Conservation (phyloP, 2,797 vertebrate genomes). For the Pelodytes ibericus region DNA sequence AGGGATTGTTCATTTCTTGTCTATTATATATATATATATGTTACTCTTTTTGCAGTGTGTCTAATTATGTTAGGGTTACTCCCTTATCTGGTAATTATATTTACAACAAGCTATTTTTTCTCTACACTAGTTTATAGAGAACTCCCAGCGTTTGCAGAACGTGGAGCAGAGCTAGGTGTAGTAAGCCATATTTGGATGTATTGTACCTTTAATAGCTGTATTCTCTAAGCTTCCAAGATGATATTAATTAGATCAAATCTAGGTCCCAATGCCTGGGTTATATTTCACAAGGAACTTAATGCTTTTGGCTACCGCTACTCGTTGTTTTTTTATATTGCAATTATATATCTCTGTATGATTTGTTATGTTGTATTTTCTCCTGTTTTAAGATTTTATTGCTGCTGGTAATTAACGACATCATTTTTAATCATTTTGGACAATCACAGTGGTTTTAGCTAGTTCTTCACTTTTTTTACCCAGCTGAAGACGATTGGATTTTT, state of each 20-base stretch:
- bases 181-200: too few relatives aligned
- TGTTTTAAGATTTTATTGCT: constrained; percentile 25
- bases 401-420: constrained; percentile 29
- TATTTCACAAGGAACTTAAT: constrained; percentile 41
- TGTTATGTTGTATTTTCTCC: constrained; percentile 16
- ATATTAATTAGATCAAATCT: constrained; percentile 13
- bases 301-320: constrained; percentile 16
- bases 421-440: constrained; percentile 27
- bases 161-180: too few relatives aligned
- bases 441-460: background rate
- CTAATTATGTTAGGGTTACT: too few relatives aligned
- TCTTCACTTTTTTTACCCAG: background rate
- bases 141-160: too few relatives aligned
- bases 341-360: constrained; percentile 39
- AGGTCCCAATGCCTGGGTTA: constrained; percentile 10
- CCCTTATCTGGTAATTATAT: too few relatives aligned
- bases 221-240: background rate
- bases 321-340: constrained; percentile 24
- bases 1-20: too few relatives aligned
- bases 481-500: background rate
- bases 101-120: too few relatives aligned
- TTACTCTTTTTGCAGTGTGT: too few relatives aligned
- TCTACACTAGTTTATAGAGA: too few relatives aligned
- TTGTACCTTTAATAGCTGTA: background rate
- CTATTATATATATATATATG: too few relatives aligned